Base-by-base conservation (phyloP, 2,888 invertebrate genomes). In the Pachliopta kotzebuea region DNA sequence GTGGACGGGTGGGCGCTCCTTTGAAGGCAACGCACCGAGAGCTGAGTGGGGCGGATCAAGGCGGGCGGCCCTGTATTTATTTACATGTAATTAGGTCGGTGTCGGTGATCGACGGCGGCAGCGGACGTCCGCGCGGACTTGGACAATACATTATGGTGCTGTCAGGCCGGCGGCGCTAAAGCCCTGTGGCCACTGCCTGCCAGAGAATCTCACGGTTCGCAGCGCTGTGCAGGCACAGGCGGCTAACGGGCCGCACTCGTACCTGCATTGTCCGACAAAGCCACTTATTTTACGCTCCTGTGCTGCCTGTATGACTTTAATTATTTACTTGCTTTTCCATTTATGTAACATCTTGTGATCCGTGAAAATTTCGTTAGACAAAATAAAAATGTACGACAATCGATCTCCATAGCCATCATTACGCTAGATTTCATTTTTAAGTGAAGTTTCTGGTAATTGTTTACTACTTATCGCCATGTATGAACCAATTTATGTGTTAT, bases 51-150 rank as follows among this genome's bases (percentile, higher is more conserved):
- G 71, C 74, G 69, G 74, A 72, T 76, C 74, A 74, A 74, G 76
- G 74, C 76, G 73, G 72, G 72, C 75, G 73, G 70, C 69, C 73
- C 80, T 78, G 85, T 85, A 87, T 88, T 86, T 87, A 87, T 87
- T 88, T 87, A 85, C 86, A 88, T 87, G 84, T 89, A 88, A 90
- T 89, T 86, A 89, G 85, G 83, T 82, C 81, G 80, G 75, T 80
- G 84, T 80, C 83, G 81, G 84, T 87, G 87, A 88, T 86, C 83
- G 86, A 87, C 87, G 84, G 71, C 77, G 79, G 76, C 72, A 74
- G 75, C 81, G 79, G 80, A 83, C 80, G 82, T 84, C 83, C 84
- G 82, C 77, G 79, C 74, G 75, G 79, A 81, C 80, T 83, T 85
- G 85, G 83, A 86, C 88, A 85, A 87, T 88, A 84, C 84, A 88